Conservation (phyloP, 2,113 vertebrate genomes). For the Chaetura pelagica region DNA sequence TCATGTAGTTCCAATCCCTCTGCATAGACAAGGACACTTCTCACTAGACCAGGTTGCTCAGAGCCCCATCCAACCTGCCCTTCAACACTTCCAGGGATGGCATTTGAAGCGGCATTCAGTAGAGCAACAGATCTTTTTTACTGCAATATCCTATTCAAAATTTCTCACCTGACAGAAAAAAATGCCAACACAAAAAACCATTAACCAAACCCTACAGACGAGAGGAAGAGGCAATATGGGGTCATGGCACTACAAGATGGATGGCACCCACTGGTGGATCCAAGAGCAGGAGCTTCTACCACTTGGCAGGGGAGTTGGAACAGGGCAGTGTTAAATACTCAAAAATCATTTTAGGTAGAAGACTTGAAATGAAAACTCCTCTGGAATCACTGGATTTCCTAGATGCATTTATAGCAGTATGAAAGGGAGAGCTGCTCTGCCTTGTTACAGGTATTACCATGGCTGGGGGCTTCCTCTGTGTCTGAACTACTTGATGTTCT, state of each 20-base stretch:
- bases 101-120: rapidly evolving
- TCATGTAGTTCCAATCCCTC: no score
- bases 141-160: background rate
- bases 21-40: no score
- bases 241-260: background rate
- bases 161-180: background rate
- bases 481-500: background rate
- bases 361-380: background rate
- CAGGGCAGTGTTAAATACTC: no score
- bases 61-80: no score
- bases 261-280: background rate
- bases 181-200: background rate
- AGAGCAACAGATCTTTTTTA: background rate
- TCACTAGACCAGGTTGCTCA: no score
- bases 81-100: no score
- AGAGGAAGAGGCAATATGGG: background rate
- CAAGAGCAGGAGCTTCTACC: background rate
- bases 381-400: background rate
- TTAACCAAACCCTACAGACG: background rate
- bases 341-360: background rate
- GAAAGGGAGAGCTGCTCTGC: background rate
- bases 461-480: background rate
- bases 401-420: background rate
- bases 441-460: background rate
- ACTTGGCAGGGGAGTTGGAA: background rate